Percentiles rank a stretch among this genome's conserved stretches.
Evolutionary conservation across 2,113 vertebrate species (phyloP).

Genomic region (Romanogobio albipinnatus): DNA sequence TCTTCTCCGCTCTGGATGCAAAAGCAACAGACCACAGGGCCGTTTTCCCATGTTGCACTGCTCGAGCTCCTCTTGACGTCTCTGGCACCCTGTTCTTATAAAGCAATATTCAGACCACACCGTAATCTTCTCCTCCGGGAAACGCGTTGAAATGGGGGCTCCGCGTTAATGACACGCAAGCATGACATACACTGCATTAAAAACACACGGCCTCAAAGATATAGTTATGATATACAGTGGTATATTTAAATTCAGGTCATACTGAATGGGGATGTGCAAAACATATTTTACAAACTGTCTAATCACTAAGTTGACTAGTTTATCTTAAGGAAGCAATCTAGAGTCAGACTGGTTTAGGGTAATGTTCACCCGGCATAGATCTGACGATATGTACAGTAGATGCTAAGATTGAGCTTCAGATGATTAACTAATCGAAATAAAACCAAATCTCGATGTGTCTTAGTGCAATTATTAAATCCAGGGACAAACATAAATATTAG

Average conservation of each 20-base stretch:
- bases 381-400: too few relatives aligned
- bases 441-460: too few relatives aligned
- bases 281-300: background rate
- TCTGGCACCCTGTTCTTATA: slow-evolving; percentile 48
- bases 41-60: slow-evolving; percentile 50
- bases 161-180: slow-evolving; percentile 21
- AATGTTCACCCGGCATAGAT: too few relatives aligned
- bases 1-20: slow-evolving; percentile 11
- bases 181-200: slow-evolving; percentile 11
- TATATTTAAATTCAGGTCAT: slow-evolving; percentile 5
- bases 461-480: too few relatives aligned
- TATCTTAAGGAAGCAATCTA: background rate
- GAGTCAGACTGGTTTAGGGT: background rate
- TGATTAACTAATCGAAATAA: too few relatives aligned
- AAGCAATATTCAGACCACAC: slow-evolving; percentile 51
- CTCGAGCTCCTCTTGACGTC: slow-evolving; percentile 2
- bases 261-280: background rate
- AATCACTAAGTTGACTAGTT: background rate
- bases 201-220: background rate
- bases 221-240: slow-evolving; percentile 3
- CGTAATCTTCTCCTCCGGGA: slow-evolving; percentile 13
- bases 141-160: background rate
- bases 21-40: background rate
- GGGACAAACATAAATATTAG: too few relatives aligned
- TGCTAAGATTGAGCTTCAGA: too few relatives aligned